Conservation (phyloP, 2,113 vertebrate species). For the Pelodiscus sinensis region DNA sequence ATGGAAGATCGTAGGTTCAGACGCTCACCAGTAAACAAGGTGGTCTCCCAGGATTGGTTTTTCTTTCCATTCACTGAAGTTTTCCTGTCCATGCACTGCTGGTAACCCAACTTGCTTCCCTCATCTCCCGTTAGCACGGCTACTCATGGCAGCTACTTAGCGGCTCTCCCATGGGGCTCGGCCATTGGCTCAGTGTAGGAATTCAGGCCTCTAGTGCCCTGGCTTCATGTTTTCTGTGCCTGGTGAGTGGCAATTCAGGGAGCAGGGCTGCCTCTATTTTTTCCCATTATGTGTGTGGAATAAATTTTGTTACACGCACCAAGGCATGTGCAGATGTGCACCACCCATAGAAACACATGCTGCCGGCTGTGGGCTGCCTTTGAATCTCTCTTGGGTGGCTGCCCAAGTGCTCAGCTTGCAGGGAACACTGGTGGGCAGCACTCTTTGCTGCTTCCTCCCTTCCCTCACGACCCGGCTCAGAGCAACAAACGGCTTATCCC, state of each 20-base stretch:
- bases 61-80: accelerated
- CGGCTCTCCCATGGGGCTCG: background rate
- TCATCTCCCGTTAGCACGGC: background rate
- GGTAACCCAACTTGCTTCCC: background rate
- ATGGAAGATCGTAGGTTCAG: accelerated
- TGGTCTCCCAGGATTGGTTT: background rate
- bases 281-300: too few relatives aligned
- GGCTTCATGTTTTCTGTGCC: background rate
- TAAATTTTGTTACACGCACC: too few relatives aligned
- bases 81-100: accelerated
- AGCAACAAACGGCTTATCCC: background rate
- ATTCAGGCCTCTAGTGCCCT: background rate
- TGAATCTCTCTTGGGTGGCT: too few relatives aligned
- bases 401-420: too few relatives aligned
- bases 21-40: background rate
- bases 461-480: background rate
- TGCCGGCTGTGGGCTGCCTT: too few relatives aligned
- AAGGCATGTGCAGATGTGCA: too few relatives aligned
- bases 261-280: too few relatives aligned
- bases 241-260: background rate
- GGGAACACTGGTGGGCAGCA: too few relatives aligned
- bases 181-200: background rate
- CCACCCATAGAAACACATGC: too few relatives aligned
- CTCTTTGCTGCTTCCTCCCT: background rate
- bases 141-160: background rate